phyloP scores from a whole-genome alignment of 2,888 invertebrate genomes.

The Leptopilina drosophilae region DNA sequence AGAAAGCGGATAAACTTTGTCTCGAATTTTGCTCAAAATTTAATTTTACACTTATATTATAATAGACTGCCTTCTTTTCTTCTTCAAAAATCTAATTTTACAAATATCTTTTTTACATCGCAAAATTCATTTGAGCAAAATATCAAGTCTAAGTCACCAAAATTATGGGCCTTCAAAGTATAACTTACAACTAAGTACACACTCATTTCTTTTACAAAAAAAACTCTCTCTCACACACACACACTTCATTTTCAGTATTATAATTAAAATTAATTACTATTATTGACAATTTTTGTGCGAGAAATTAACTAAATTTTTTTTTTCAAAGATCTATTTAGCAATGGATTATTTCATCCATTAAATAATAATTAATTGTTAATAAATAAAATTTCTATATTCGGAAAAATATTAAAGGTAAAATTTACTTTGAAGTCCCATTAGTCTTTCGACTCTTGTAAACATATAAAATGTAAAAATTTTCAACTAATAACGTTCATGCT shows the following conservation, averaged over 20 bases:
- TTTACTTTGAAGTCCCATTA: slow-evolving; percentile 16
- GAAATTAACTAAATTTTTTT: too few species aligned
- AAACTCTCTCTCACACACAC: too few species aligned
- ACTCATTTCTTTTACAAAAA: too few species aligned
- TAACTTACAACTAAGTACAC: slow-evolving; percentile 23
- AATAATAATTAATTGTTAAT: background rate
- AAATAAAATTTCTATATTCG: background rate
- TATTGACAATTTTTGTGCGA: too few species aligned
- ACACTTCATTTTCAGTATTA: too few species aligned
- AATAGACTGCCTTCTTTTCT: slow-evolving; percentile 19
- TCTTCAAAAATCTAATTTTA: slow-evolving; percentile 27
- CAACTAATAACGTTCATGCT: slow-evolving; percentile 49
- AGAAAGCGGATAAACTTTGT: slow-evolving; percentile 61
- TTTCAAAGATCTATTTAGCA: too few species aligned
- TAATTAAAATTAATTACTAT: too few species aligned
- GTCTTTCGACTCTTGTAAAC: slow-evolving; percentile 58
- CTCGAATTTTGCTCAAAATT: slow-evolving; percentile 46
- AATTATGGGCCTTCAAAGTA: slow-evolving; percentile 9
- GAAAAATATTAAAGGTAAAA: background rate
- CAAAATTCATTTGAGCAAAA: slow-evolving; percentile 36
- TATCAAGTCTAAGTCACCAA: slow-evolving; percentile 25
- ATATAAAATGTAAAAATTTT: slow-evolving; percentile 67
- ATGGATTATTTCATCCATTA: too few species aligned
- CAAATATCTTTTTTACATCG: slow-evolving; percentile 15
- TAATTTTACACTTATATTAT: slow-evolving; percentile 19